Evolutionary conservation across 2,797 vertebrate genomes (phyloP).

Genomic region (Myiotriccus ornatus): DNA sequence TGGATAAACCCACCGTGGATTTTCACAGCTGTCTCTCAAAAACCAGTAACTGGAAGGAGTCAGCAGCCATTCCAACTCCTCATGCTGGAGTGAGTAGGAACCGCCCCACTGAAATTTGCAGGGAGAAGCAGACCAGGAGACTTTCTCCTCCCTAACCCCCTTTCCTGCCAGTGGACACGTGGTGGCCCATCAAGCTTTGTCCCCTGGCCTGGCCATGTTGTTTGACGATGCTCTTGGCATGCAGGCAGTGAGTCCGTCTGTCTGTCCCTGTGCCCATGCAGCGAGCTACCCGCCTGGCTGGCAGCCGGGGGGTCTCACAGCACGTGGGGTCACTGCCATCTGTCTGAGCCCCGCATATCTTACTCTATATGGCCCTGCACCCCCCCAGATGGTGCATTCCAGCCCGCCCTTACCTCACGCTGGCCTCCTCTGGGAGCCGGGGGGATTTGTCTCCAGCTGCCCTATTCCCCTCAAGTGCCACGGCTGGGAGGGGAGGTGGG

Average conservation of each 20-base stretch:
- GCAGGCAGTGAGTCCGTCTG: neutral
- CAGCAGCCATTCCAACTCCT: neutral
- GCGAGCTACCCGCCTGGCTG: accelerated
- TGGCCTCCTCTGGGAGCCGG: neutral
- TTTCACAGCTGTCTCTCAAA: neutral
- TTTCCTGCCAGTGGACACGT: neutral
- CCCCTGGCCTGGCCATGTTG: neutral
- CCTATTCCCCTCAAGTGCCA: neutral
- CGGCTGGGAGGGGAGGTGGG: constrained; percentile 19
- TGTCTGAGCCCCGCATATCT: neutral
- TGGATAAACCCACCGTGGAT: neutral
- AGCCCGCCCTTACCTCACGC: constrained; percentile 59
- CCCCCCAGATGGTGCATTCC: accelerated
- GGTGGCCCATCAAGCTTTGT: neutral
- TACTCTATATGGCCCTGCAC: constrained; percentile 18
- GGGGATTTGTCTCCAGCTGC: neutral
- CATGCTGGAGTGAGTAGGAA: neutral
- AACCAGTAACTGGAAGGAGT: neutral
- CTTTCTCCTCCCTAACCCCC: neutral
- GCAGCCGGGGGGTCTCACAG: neutral
- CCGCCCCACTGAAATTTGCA: neutral
- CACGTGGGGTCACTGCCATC: accelerated
- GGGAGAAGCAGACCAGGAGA: neutral
- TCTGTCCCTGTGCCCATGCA: neutral
- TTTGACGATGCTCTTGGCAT: neutral